Evolutionary conservation across 2,797 vertebrate genomes (phyloP).

Genomic region (Eleutherodactylus coqui): DNA sequence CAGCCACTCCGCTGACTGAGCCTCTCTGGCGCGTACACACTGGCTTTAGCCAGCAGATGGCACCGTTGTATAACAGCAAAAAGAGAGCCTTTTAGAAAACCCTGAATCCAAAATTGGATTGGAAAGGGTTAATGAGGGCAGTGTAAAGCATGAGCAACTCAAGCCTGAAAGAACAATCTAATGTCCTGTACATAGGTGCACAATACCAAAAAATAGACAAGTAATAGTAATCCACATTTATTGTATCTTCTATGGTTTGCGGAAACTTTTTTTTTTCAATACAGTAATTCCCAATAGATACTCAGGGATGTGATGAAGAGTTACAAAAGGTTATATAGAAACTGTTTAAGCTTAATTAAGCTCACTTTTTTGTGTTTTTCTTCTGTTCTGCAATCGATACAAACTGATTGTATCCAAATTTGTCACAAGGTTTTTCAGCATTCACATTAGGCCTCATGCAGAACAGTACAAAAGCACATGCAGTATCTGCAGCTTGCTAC

Average conservation of each 20-base stretch:
- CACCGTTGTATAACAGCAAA: no score
- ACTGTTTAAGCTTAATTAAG: background rate
- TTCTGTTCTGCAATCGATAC: background rate
- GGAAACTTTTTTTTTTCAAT: background rate
- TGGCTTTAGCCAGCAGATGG: no score
- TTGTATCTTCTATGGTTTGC: background rate
- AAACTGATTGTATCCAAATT: no score
- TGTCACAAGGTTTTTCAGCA: no score
- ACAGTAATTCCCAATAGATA: background rate
- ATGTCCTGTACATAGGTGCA: background rate
- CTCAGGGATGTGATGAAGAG: conserved; percentile 32
- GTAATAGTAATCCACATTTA: background rate
- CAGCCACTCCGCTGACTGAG: no score
- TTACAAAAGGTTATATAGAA: background rate
- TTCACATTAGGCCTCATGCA: no score
- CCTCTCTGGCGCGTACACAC: no score
- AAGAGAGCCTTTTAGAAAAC: no score
- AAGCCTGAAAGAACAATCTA: background rate
- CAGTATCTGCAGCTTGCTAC: no score
- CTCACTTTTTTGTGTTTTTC: background rate
- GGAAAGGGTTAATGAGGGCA: no score
- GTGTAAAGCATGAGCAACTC: background rate
- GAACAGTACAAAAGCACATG: no score
- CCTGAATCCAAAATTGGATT: no score
- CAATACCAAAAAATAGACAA: background rate